A percentile compares a stretch with the other conserved stretches of the same genome.
Conservation (phyloP, 2,888 invertebrate genomes). For the Cynaeus angustus region DNA sequence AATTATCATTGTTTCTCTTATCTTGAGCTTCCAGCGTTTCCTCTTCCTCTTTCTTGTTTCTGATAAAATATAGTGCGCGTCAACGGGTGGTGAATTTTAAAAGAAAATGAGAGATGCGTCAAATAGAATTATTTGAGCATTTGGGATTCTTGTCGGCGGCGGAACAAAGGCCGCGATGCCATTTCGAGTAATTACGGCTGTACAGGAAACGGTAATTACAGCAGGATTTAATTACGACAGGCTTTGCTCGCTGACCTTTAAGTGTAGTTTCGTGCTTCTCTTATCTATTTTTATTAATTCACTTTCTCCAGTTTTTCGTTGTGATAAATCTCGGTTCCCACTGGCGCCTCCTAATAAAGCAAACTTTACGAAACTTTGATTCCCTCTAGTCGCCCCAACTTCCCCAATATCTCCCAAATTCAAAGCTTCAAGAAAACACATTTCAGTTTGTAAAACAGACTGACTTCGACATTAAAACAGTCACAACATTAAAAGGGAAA, state of each 20-base stretch:
- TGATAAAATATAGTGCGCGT: background rate
- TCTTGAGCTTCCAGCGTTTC: conserved; percentile 16
- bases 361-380: too few relatives aligned
- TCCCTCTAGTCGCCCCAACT: too few relatives aligned
- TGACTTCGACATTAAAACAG: too few relatives aligned
- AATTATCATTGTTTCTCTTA: background rate
- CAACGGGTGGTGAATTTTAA: background rate
- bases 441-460: too few relatives aligned
- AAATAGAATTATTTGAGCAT: conserved; percentile 7
- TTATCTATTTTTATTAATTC: too few relatives aligned
- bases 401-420: too few relatives aligned
- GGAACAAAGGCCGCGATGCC: conserved; percentile 17
- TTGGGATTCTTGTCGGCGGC: conserved; percentile 9
- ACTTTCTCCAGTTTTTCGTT: too few relatives aligned
- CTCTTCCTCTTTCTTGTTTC: background rate
- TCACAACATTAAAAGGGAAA: too few relatives aligned
- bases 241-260: background rate
- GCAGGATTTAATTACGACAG: conserved; percentile 13
- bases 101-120: conserved; percentile 3
- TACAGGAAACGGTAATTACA: conserved; percentile 21
- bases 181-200: conserved; percentile 20
- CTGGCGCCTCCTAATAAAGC: too few relatives aligned
- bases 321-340: too few relatives aligned
- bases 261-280: too few relatives aligned
- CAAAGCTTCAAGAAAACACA: too few relatives aligned